These are phyloP conservation scores for Seriola aureovittata DNA, from an alignment of 2,113 vertebrate genomes.

Conservation along the genomic window DNA sequence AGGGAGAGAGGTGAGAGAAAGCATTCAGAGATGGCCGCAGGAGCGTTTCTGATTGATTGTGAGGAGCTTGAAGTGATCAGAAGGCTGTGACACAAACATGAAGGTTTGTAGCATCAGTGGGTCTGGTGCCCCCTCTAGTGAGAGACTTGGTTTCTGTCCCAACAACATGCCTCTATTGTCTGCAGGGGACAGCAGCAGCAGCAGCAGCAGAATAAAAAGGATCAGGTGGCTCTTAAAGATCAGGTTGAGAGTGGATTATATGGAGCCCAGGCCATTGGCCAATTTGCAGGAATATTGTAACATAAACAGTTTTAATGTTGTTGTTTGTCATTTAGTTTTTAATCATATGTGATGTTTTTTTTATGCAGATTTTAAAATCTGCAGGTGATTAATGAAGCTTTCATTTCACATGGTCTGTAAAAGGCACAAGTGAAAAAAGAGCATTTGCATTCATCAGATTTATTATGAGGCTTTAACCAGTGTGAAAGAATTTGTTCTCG, in stretches of 20 bases:
- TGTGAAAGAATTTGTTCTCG: not conserved
- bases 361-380: not conserved
- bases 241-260: not conserved
- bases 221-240: slow-evolving; percentile 4
- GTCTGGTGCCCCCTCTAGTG: slow-evolving; percentile 86
- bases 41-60: slow-evolving; percentile 34
- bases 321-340: not conserved
- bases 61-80: slow-evolving; percentile 43
- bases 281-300: not conserved
- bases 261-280: no score
- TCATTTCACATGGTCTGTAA: not conserved
- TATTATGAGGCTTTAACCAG: not conserved
- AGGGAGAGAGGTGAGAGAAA: slow-evolving; percentile 2
- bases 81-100: slow-evolving; percentile 44
- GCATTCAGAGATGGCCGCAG: not conserved
- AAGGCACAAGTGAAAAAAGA: not conserved
- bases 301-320: slow-evolving; percentile 4
- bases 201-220: not conserved
- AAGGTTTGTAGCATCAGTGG: slow-evolving; percentile 46
- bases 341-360: not conserved
- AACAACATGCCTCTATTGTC: slow-evolving; percentile 75
- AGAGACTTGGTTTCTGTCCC: slow-evolving; percentile 62
- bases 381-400: not conserved
- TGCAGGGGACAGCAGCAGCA: slow-evolving; percentile 35
- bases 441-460: not conserved